Evolutionary conservation across 2,797 vertebrate species (phyloP), one percentile per base, ranked within the genome.

Genomic region (Luscinia luscinia): DNA sequence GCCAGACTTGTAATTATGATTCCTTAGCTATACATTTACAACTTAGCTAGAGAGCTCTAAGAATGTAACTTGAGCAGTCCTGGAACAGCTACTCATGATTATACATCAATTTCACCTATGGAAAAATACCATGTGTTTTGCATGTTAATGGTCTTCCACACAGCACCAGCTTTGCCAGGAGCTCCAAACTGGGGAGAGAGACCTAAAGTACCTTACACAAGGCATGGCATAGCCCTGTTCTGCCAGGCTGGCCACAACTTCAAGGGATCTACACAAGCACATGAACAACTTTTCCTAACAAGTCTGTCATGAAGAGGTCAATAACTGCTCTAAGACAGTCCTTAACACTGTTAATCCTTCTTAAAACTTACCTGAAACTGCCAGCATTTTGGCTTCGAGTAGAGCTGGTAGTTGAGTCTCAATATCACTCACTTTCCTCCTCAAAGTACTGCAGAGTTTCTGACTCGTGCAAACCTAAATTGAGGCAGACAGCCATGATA

Each of bases 371-470:
- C 99, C 99, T 98, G 99, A 98, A 94, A 98, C 91, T 90, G 99
- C 98, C 4, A 98, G 97, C 93, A 98, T 97, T 96, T 98, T 99
- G 95, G 98, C 98, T 97, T 99, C 98, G 24, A 99, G 98, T 92
- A 99, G 97, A 5, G 97, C 95, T 84, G 98, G 97, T 59, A 99
- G 98, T 49, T 98, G 98, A 43, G 97, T 98, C 93, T 99, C 99
- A 45, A 98, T 98, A 95, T 99, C 98, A 27, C 96, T 98, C 89
- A 98, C 98, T 97, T 98, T 98, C 96, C 97, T 98, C 91, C 98
- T 98, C 93, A 99, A 97, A 96, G 98, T 97, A 92, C 97, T 98
- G 96, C 98, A 98, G 94, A 99, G 97, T 77, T 98, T 98, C 97
- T 99, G 98, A 92, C 98, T 98, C 28, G 98, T 97, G 93, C 98